Conservation (phyloP, 2,797 vertebrate genomes). For the Lagodon rhomboides region DNA sequence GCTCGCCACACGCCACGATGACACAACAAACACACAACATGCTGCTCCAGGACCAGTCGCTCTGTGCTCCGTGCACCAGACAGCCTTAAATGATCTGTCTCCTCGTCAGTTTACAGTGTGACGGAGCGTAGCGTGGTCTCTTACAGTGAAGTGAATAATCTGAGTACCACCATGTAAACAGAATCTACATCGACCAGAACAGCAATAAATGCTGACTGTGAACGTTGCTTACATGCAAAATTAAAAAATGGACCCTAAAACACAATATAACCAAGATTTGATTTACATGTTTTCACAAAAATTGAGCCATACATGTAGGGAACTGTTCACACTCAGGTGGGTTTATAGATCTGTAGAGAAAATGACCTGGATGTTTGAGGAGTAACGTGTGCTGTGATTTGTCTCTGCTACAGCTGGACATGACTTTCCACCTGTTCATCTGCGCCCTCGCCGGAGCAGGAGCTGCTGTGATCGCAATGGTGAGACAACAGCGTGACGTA, state of each 20-base stretch:
- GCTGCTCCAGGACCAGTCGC: too few relatives aligned
- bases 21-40: too few relatives aligned
- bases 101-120: neutral
- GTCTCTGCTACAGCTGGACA: conserved; percentile 89
- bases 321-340: too few relatives aligned
- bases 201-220: neutral
- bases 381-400: conserved; percentile 34
- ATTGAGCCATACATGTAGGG: neutral
- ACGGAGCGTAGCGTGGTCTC: neutral
- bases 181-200: neutral
- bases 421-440: conserved; percentile 99
- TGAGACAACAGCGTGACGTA: conserved; percentile 77
- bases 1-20: neutral
- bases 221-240: neutral
- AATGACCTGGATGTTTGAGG: neutral
- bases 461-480: conserved; percentile 98
- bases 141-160: neutral
- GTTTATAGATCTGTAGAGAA: too few relatives aligned
- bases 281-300: neutral
- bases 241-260: neutral
- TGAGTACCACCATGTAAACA: neutral
- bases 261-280: neutral
- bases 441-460: conserved; percentile 97
- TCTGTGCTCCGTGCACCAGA: too few relatives aligned
- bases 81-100: neutral